These are phyloP conservation scores for Diprion similis DNA, from an alignment of 1,140 invertebrate species.

Conservation along the genomic window DNA sequence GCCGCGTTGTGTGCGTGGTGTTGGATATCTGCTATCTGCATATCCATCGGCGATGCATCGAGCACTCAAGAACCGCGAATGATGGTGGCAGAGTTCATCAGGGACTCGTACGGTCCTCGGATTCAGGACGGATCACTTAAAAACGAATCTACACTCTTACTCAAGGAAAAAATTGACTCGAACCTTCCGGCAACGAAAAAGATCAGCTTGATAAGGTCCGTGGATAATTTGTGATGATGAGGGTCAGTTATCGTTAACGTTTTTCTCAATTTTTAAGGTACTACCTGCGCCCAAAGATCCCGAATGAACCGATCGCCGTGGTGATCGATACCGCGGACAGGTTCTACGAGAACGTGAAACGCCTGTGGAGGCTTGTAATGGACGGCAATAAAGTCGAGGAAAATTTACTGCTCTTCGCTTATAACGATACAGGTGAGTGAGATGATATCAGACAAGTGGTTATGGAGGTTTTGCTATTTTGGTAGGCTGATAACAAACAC, in stretches of 20 bases:
- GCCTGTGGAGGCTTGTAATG: not conserved
- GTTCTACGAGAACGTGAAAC: not conserved
- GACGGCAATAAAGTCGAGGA: not conserved
- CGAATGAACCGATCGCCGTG: not conserved
- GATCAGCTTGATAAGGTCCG: constrained; percentile 1
- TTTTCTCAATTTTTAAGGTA: not conserved
- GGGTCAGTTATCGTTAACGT: not conserved
- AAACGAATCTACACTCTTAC: not conserved
- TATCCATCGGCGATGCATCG: not conserved
- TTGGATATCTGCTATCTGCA: not conserved
- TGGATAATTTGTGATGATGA: not conserved
- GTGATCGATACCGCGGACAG: not conserved
- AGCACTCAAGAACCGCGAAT: no score
- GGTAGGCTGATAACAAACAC: not conserved
- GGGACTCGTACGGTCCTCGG: no score
- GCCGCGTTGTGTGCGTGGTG: not conserved
- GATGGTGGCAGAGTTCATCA: no score
- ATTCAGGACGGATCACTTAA: not conserved
- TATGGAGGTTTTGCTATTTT: not conserved
- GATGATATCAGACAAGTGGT: not conserved
- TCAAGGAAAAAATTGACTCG: not conserved
- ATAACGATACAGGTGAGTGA: not conserved
- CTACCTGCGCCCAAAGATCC: not conserved
- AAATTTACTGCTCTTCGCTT: not conserved
- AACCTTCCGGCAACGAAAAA: not conserved